A percentile compares a stretch with the other conserved stretches of the same genome.
Evolutionary conservation across 2,797 vertebrate genomes (phyloP).

Genomic region (Novumbra hubbsi): DNA sequence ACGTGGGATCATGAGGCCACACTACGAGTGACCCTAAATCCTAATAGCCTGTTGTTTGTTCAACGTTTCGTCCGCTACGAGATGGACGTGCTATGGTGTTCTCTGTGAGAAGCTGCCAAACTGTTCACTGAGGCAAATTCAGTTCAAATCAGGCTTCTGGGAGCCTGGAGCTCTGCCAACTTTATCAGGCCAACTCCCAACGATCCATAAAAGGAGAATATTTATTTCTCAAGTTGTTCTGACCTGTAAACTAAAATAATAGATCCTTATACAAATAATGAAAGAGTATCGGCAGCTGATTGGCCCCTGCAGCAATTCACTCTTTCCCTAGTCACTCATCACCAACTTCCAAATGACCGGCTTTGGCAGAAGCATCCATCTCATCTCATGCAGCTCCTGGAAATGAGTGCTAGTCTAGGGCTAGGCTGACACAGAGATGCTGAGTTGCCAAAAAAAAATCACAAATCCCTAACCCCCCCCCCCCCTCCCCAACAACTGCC

Average conservation of each 20-base stretch:
- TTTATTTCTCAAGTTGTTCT: constrained; percentile 39
- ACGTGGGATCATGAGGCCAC: constrained; percentile 54
- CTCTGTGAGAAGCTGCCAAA: constrained; percentile 56
- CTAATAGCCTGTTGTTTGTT: constrained; percentile 42
- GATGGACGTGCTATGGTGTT: constrained; percentile 29
- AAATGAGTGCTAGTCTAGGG: not conserved
- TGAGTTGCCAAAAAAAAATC: constrained; percentile 39
- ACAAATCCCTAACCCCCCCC: constrained; percentile 19
- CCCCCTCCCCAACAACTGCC: constrained; percentile 14
- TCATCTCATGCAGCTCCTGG: constrained; percentile 12
- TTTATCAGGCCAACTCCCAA: constrained; percentile 61
- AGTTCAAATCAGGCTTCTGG: constrained; percentile 63
- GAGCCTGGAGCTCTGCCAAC: constrained; percentile 62
- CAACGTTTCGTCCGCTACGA: not conserved
- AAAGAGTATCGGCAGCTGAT: constrained; percentile 52
- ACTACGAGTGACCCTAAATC: constrained; percentile 27
- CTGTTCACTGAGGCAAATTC: constrained; percentile 53
- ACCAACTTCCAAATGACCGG: constrained; percentile 49
- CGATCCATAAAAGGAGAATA: constrained; percentile 40
- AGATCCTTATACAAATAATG: constrained; percentile 56
- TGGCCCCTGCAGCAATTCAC: constrained; percentile 41
- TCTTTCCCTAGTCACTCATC: constrained; percentile 42
- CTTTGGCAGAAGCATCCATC: constrained; percentile 25
- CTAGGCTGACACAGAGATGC: constrained; percentile 1
- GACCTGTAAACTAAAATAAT: constrained; percentile 50